Conservation (phyloP, 2,797 vertebrate genomes). For the Scarus forsteni region DNA sequence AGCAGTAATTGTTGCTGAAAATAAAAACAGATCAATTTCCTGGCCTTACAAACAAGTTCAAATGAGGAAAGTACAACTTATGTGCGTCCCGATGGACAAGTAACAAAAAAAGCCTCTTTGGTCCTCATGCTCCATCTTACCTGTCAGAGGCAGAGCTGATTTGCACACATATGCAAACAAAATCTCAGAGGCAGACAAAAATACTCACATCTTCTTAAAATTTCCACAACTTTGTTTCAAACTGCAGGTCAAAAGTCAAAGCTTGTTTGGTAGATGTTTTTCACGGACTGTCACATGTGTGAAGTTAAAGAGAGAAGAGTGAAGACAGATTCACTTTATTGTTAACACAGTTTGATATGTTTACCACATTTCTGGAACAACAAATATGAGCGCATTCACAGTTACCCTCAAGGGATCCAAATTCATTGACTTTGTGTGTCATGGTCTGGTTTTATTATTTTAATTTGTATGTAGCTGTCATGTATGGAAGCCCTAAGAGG, state of each 20-base stretch:
- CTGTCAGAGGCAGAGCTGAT: not conserved
- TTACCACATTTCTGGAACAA: constrained; percentile 49
- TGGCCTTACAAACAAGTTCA: no score
- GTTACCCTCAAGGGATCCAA: constrained; percentile 10
- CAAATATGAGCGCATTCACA: constrained; percentile 16
- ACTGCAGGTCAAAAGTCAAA: not conserved
- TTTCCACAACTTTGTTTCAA: not conserved
- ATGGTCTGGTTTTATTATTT: constrained; percentile 2
- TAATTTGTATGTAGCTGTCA: constrained; percentile 11
- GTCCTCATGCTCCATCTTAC: not conserved
- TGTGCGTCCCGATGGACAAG: no score
- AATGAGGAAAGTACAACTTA: no score
- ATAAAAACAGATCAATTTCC: no score
- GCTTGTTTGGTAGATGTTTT: not conserved
- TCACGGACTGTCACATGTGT: not conserved
- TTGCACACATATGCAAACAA: not conserved
- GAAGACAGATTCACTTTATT: constrained; percentile 64
- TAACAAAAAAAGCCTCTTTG: not conserved
- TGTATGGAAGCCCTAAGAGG: no score
- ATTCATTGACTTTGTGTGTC: constrained; percentile 14
- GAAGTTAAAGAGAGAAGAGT: not conserved
- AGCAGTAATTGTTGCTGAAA: no score
- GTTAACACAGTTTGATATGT: constrained; percentile 47
- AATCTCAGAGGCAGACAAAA: not conserved
- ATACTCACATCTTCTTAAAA: not conserved